Base-by-base conservation (phyloP, 2,113 vertebrate species). In the Actenoides lindsayi region DNA sequence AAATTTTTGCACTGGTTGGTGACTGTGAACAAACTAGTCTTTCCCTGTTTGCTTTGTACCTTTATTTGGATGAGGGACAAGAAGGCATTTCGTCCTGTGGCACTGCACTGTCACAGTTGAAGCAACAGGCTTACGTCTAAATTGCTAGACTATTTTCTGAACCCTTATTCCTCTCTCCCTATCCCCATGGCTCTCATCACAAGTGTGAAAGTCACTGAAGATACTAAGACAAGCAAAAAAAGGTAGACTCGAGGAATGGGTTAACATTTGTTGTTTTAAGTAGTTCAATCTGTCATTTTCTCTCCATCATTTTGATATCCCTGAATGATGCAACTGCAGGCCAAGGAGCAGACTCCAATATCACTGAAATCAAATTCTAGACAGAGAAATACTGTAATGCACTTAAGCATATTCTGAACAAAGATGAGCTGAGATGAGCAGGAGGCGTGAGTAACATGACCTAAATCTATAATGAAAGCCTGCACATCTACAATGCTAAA, bases 381-480 rank as follows among this genome's bases (percentile, higher is more conserved):
- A 24, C 12, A 59, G 44, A 59, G 13, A 68, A 92, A 70, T 64
- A 80, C 35, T 74, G 23, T 75, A 77, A 83, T 75, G 51, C 69
- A 90, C 51, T 96, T 86, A 71, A 96, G 25, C 17, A 20, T 53
- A 71, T 86, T 93, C 75, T 77, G 54, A 54, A 83, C 63, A 75
- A 70, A 89, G 42, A 56, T 16, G 37, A 94, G 33, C 63, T 78
- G 85, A 59, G 37, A 83, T 48, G 79, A 86, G 60, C 46, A 68
- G 39, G 30, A 81, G 35, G 60, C 4, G 0, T 77, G n/a, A 96
- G 71, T 81, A 96, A 69, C 21, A 44, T 82, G 85, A 93, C 76
- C 73, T 90, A 94, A 94, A 90, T 94, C 50, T 92, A 18, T 92
- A 92, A 89, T 68, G 73, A 92, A 89, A 94, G 18, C 33, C 35